Conservation (phyloP, 2,888 invertebrate genomes). For the Stratiomys singularior region DNA sequence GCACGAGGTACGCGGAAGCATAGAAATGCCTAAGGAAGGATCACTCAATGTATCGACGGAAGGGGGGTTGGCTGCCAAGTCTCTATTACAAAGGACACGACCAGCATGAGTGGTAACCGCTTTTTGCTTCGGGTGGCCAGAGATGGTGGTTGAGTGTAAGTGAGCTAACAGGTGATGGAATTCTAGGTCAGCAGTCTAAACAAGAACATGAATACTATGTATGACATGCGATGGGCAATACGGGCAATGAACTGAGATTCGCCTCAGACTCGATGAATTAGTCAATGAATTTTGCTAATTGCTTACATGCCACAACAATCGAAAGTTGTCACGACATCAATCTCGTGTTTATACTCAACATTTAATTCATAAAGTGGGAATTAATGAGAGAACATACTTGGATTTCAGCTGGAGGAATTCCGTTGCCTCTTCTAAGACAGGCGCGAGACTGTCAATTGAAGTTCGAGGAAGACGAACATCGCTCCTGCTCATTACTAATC, state of each 20-base stretch:
- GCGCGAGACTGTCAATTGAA: too few species aligned
- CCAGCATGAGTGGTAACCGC: conserved; percentile 16
- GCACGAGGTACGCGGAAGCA: conserved; percentile 44
- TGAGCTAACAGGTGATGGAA: conserved; percentile 44
- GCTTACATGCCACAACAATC: conserved; percentile 36
- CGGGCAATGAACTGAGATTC: conserved; percentile 43
- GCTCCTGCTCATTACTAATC: too few species aligned
- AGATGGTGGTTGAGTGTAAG: neutral
- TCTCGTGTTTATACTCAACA: conserved; percentile 3
- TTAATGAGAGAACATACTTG: too few species aligned
- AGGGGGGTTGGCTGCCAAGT: neutral
- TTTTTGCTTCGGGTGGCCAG: conserved; percentile 25
- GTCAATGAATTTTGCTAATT: conserved; percentile 36
- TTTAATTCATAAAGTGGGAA: neutral
- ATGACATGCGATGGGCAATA: conserved; percentile 50
- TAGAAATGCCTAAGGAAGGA: conserved; percentile 1
- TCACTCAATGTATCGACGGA: neutral
- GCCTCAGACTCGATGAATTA: conserved; percentile 9
- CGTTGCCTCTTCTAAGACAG: too few species aligned
- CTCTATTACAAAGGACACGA: conserved; percentile 10
- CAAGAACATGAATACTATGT: conserved; percentile 18
- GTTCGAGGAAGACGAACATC: too few species aligned
- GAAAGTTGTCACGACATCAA: conserved; percentile 37
- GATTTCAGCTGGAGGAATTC: too few species aligned
- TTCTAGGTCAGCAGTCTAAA: conserved; percentile 47